Base-by-base conservation (phyloP, 2,113 vertebrate species). In the Apeltes quadracus region DNA sequence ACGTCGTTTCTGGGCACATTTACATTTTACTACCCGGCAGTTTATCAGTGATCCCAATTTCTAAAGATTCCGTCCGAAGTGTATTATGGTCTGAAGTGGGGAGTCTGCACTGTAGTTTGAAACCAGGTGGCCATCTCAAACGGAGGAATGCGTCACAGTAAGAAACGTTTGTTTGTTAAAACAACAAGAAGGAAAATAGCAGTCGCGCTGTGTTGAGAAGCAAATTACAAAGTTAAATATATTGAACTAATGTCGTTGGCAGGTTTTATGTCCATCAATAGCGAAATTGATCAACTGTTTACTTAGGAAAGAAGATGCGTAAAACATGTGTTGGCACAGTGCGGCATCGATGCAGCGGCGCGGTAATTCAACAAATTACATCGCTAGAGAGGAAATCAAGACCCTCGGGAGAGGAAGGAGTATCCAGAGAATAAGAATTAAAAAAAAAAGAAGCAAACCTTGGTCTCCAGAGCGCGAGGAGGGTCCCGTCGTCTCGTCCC, bases 391-490 rank as follows among this genome's bases (percentile, higher is more conserved):
- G 5, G 8, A 48, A 39, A 38, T 13, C 0, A n/a, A 67, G 1
- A 53, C 12, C 1, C 16, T 23, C 3, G 1, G 4, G 46, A 0
- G 56, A 55, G 32, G 23, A 39, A 14, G 41, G n/a, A n/a, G 0
- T 25, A n/a, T 39, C 0, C 12, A 4, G 0, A 7, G 16, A 22
- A 36, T 12, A 36, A 36, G 23, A 15, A 43, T 34, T 34, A 25
- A 29, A 48, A 58, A 3, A 14, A 72, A 68, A 51, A 12, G 34
- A 34, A 29, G n/a, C 90, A 68, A 69, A 91, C 90, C 90, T 90
- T 13, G 73, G 18, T 75, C 53, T 75, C 84, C 85, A 72, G 14
- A 65, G 69, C 73, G 69, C 82, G 50, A 9, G 27, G 48, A 50
- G 58, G 77, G 64, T 83, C 67, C 81, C 61, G 23, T 77, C 56